phyloP scores from a whole-genome alignment of 2,888 invertebrate genomes.

The Andrena camellia region DNA sequence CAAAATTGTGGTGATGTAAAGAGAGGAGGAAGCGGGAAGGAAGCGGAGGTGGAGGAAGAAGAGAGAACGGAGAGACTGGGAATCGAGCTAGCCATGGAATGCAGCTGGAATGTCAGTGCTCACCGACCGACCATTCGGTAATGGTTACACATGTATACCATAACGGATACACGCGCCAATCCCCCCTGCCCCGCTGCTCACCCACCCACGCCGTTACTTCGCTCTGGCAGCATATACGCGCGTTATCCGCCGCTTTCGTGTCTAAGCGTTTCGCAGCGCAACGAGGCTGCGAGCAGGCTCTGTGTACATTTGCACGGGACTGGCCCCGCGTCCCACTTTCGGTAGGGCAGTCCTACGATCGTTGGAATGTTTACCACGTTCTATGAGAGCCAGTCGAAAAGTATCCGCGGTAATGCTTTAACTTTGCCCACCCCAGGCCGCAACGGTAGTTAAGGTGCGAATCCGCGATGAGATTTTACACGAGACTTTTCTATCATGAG shows the following conservation, averaged over 20 bases:
- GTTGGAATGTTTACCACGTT: too few relatives aligned
- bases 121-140: conserved; percentile 63
- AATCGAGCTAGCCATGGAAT: conserved; percentile 70
- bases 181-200: neutral
- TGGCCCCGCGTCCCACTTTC: neutral
- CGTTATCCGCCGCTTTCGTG: conserved; percentile 52
- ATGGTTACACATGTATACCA: conserved; percentile 69
- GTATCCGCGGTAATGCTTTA: too few relatives aligned
- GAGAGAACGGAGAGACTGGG: conserved; percentile 43
- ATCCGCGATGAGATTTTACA: too few relatives aligned
- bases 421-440: too few relatives aligned
- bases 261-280: conserved; percentile 57
- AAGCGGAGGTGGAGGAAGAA: neutral
- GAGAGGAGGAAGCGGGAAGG: neutral
- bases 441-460: too few relatives aligned
- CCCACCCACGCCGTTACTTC: conserved; percentile 37
- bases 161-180: conserved; percentile 64
- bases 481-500: too few relatives aligned
- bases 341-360: too few relatives aligned
- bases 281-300: conserved; percentile 42
- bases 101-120: conserved; percentile 71
- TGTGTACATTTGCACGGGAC: conserved; percentile 17
- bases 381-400: too few relatives aligned
- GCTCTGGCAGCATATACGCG: conserved; percentile 29
- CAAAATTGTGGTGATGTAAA: neutral